Evolutionary conservation across 1,140 invertebrate genomes (phyloP).

Genomic region (Yoshiicerus persimilis): DNA sequence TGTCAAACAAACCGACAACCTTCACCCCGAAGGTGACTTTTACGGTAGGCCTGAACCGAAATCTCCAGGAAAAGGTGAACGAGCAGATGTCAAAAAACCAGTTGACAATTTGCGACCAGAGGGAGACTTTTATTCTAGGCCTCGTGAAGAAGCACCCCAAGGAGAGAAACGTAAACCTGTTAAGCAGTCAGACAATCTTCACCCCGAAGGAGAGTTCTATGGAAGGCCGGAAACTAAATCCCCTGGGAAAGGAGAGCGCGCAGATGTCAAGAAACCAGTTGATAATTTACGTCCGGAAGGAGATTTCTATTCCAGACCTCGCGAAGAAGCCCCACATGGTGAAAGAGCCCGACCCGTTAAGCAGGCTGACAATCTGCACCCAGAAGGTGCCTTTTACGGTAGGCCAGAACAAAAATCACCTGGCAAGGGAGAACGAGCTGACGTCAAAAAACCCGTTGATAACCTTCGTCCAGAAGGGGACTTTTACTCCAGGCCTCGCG

Average conservation of each 20-base stretch:
- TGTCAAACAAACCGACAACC: no score
- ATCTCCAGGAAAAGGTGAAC: conserved; percentile 54
- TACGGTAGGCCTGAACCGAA: conserved; percentile 47
- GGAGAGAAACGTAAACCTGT: conserved; percentile 60
- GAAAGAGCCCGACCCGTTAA: neutral
- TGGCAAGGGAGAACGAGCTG: conserved; percentile 52
- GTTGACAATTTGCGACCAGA: conserved; percentile 50
- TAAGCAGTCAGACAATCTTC: conserved; percentile 64
- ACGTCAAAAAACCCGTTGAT: conserved; percentile 42
- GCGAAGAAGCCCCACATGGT: conserved; percentile 50
- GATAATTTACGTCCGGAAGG: no score
- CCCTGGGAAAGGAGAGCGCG: no score
- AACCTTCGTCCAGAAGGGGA: conserved; percentile 50
- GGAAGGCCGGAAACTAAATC: no score
- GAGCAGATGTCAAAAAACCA: conserved; percentile 35
- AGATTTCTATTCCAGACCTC: conserved; percentile 56
- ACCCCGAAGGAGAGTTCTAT: no score
- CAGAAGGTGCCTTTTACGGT: conserved; percentile 63
- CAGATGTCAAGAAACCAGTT: no score
- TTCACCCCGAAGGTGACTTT: conserved; percentile 53
- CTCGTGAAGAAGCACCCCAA: conserved; percentile 38
- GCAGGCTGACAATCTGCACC: conserved; percentile 52
- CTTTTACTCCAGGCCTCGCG: no score
- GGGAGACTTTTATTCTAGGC: conserved; percentile 51
- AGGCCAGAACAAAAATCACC: conserved; percentile 42